These are phyloP conservation scores for Dioctria linearis DNA, from an alignment of 2,888 invertebrate species.

Conservation along the genomic window DNA sequence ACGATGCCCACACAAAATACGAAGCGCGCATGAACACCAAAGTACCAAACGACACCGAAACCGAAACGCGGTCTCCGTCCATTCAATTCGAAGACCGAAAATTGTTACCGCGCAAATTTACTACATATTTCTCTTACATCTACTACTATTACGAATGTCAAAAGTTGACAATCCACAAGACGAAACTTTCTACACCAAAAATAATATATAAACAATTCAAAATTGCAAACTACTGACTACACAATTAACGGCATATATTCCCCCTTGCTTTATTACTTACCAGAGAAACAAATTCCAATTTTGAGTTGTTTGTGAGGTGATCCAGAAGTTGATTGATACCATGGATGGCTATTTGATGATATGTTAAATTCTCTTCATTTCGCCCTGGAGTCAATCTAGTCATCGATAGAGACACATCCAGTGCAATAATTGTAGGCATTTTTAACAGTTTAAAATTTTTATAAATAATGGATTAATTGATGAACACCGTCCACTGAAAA, in stretches of 20 bases:
- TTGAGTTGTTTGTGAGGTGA: constrained; percentile 66
- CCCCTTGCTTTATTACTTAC: constrained; percentile 32
- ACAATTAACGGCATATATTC: neutral
- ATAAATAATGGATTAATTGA: no score
- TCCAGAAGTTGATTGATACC: constrained; percentile 69
- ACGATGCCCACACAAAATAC: constrained; percentile 39
- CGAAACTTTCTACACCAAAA: neutral
- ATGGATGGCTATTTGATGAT: constrained; percentile 68
- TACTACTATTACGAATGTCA: neutral
- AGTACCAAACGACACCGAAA: neutral
- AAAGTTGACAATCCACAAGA: neutral
- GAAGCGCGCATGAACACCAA: neutral
- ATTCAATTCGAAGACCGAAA: neutral
- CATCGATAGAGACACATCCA: constrained; percentile 70
- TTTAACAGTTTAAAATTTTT: neutral
- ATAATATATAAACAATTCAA: no score
- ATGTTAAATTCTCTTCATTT: constrained; percentile 65
- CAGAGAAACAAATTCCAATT: constrained; percentile 63
- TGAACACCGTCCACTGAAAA: no score
- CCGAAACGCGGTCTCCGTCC: neutral
- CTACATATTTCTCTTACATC: neutral
- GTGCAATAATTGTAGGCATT: constrained; percentile 71
- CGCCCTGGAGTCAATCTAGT: constrained; percentile 62
- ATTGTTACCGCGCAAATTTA: neutral
- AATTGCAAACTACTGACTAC: no score